phyloP scores from a whole-genome alignment of 2,888 invertebrate species.

The Patella caerulea region DNA sequence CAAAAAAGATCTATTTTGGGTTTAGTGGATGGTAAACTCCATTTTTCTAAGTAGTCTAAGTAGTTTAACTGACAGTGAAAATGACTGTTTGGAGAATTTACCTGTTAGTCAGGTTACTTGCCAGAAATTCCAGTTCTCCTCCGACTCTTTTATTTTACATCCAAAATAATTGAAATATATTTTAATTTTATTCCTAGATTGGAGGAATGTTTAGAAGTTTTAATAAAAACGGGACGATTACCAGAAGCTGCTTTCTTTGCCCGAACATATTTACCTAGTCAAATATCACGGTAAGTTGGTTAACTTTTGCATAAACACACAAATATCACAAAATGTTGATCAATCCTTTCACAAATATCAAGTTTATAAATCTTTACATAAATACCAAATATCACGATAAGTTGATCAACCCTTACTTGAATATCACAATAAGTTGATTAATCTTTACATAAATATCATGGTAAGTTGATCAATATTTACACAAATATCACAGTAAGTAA shows the following conservation, averaged over 20 bases:
- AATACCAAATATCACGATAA: conserved; percentile 76
- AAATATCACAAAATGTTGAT: not conserved
- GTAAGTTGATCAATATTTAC: not conserved
- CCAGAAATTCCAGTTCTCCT: too few species aligned
- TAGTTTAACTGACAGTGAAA: too few species aligned
- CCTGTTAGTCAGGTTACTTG: too few species aligned
- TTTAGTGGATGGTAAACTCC: too few species aligned
- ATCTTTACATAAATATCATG: not conserved
- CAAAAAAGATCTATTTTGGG: too few species aligned
- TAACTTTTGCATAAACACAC: not conserved
- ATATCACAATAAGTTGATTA: not conserved
- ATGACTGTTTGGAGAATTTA: too few species aligned
- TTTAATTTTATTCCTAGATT: conserved; percentile 71
- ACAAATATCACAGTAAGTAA: too few species aligned
- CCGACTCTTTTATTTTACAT: too few species aligned
- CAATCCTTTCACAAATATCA: too few species aligned
- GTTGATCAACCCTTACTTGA: not conserved
- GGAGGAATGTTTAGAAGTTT: conserved; percentile 88
- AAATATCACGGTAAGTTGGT: conserved; percentile 78
- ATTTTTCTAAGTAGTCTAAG: too few species aligned
- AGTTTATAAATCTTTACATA: too few species aligned
- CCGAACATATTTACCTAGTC: conserved; percentile 94
- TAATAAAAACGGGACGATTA: conserved; percentile 88
- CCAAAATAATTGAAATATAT: too few species aligned
- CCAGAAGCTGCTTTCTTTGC: conserved; percentile 99